Evolutionary conservation across 2,113 vertebrate species (phyloP), one percentile per base, ranked within the genome.

Genomic region (Sitta europaea): DNA sequence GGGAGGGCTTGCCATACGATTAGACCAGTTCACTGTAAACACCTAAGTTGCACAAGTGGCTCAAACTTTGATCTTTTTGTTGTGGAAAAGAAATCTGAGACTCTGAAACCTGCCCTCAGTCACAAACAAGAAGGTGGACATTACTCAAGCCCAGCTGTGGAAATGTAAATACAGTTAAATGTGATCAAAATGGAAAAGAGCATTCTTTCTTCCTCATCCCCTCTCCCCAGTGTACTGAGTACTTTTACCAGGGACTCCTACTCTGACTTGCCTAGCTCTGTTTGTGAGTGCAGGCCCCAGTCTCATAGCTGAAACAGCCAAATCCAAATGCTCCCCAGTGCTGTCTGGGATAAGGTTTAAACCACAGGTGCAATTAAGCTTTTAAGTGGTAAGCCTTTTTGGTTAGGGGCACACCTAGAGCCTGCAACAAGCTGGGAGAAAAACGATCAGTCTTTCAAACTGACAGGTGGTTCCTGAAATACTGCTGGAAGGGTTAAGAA

Each of bases 21-120:
- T 96, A 93, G 82, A 73, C 90, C 88, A 86, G 90, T 58, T 96
- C 93, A 90, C 94, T 96, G 95, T 92, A 96, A 97, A 97, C 96
- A 96, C 88, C 92, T 71, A 14, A 78, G 92, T 97, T 96, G 97
- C 96, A 96, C 96, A 97, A 97, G 71, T 67, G 88, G 66, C 75
- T 91, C 88, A 94, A 97, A 97, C 97, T 96, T 97, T 96, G 95
- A 97, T 97, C 97, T 96, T 96, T 96, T 88, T 96, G 93, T 95
- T 92, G 93, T 95, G 96, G 95, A 96, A 94, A 90, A 87, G 84
- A 93, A 96, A 94, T 90, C 59, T 36, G 94, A 94, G 95, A 74
- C 94, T 82, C 38, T 74, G 86, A 94, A 93, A 96, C 86, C 88
- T 91, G 77, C 84, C 81, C 78, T 95, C 62, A 78, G 91, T 91